A percentile compares a stretch with the other conserved stretches of the same genome.
These are phyloP conservation scores for Latheticus oryzae DNA, from an alignment of 2,888 invertebrate genomes.

Conservation along the genomic window DNA sequence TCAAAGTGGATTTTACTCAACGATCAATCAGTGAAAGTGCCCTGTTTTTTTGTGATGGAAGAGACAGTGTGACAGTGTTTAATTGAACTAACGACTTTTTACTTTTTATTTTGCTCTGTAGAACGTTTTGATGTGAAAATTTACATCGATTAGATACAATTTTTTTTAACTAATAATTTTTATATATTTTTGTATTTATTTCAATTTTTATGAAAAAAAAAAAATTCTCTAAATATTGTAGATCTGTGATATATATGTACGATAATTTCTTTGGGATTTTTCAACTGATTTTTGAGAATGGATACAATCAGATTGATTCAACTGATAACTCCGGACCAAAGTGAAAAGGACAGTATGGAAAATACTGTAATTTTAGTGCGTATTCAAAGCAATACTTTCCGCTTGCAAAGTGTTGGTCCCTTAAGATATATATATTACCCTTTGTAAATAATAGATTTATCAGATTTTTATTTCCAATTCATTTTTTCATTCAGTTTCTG, in stretches of 20 bases:
- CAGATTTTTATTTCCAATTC: conserved; percentile 28
- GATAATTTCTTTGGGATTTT: conserved; percentile 58
- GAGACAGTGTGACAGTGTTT: conserved; percentile 47
- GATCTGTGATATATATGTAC: conserved; percentile 67
- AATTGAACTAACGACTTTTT: too few species aligned
- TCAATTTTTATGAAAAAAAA: too few species aligned
- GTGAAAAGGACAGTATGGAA: conserved; percentile 56
- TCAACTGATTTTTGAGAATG: conserved; percentile 56
- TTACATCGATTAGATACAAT: conserved; percentile 13
- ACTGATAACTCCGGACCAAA: conserved; percentile 63
- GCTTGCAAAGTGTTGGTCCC: conserved; percentile 64
- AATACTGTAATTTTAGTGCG: conserved; percentile 58
- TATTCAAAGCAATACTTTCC: conserved; percentile 65
- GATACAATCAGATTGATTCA: conserved; percentile 58
- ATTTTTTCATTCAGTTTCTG: conserved; percentile 9
- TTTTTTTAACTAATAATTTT: conserved; percentile 20
- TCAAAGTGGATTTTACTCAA: conserved; percentile 39
- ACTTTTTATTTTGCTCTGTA: conserved; percentile 41
- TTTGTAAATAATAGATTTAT: conserved; percentile 52
- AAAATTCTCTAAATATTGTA: conserved; percentile 62
- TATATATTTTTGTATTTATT: conserved; percentile 30
- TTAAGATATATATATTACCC: conserved; percentile 53
- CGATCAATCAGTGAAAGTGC: conserved; percentile 53
- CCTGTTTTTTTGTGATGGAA: conserved; percentile 50
- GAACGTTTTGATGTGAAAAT: conserved; percentile 35